Base-by-base conservation (phyloP, 2,113 vertebrate genomes). In the Junco hyemalis region DNA sequence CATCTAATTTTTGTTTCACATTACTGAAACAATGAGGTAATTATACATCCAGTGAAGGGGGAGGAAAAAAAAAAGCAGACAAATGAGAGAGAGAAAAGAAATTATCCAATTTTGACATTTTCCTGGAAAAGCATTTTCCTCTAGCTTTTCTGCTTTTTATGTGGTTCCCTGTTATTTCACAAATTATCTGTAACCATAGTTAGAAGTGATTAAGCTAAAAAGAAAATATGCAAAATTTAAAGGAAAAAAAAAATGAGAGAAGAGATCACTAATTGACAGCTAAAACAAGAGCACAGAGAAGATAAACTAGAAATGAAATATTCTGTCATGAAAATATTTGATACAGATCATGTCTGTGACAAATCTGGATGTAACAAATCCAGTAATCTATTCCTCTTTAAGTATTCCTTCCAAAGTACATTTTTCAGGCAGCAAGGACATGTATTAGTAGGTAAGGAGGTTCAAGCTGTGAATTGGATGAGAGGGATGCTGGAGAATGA, bases 1-100 rank as follows among this genome's bases (percentile, higher is more conserved):
- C 70, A 92, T 97, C 84, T 97, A 96, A 97, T 97, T 96, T 98
- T 97, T 97, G 64, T 95, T 98, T 97, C 88, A 81, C 81, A 94
- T 96, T 97, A 96, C 77, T 95, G 91, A 97, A 98, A 96, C 89
- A 97, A 96, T 86, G 71, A 96, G 73, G 92, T 91, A 97, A 98
- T 97, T 97, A 97, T 86, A 96, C 73, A 96, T 83, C 51, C 63
- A 96, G 24, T 65, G 71, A 28, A 17, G 51, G 14, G 29, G 11
- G 20, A 1, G 10, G 17, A 10, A 93, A 36, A 93, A 88, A 45
- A 93, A 91, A 80, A 10, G 15, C 44, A 92, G 63, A 63, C 38
- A 71, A 57, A 92, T 40, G 54, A 95, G 70, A 80, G 78, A 91
- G 56, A 86, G 57, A 92, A 90, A 79, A 90, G 56, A 90, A 93